A percentile compares a stretch with the other conserved stretches of the same genome.
phyloP scores from a whole-genome alignment of 2,888 invertebrate species.

The Orthosia gracilis region DNA sequence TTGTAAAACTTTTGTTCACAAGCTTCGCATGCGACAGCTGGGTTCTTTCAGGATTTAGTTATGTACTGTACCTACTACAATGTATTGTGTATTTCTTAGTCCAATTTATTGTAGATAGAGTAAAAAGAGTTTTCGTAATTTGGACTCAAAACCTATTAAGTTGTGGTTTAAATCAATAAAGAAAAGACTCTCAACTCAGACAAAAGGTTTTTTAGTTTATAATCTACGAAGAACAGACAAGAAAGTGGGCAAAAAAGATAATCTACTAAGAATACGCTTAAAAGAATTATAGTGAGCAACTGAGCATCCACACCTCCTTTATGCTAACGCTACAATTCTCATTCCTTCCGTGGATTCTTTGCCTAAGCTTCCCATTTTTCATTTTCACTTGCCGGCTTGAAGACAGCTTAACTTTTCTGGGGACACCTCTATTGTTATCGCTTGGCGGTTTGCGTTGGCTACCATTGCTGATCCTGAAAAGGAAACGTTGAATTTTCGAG shows the following conservation, averaged over 20 bases:
- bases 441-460: conserved; percentile 36
- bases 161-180: neutral
- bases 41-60: conserved; percentile 46
- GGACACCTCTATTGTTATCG: conserved; percentile 60
- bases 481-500: conserved; percentile 20
- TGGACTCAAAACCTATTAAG: neutral
- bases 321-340: conserved; percentile 45
- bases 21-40: conserved; percentile 57
- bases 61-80: conserved; percentile 5
- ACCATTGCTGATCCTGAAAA: conserved; percentile 42
- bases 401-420: conserved; percentile 61
- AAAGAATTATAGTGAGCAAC: conserved; percentile 31
- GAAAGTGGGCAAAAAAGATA: conserved; percentile 19
- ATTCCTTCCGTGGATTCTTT: conserved; percentile 56
- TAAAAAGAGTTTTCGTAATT: neutral
- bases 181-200: neutral
- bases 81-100: neutral
- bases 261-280: conserved; percentile 31
- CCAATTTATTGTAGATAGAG: neutral
- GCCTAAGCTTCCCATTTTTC: conserved; percentile 63
- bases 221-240: conserved; percentile 9
- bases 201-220: too few relatives aligned
- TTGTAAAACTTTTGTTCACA: conserved; percentile 70
- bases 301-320: conserved; percentile 36
- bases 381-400: conserved; percentile 59